These are phyloP conservation scores for Eumaeus atala DNA, from an alignment of 1,140 invertebrate species.

Conservation along the genomic window DNA sequence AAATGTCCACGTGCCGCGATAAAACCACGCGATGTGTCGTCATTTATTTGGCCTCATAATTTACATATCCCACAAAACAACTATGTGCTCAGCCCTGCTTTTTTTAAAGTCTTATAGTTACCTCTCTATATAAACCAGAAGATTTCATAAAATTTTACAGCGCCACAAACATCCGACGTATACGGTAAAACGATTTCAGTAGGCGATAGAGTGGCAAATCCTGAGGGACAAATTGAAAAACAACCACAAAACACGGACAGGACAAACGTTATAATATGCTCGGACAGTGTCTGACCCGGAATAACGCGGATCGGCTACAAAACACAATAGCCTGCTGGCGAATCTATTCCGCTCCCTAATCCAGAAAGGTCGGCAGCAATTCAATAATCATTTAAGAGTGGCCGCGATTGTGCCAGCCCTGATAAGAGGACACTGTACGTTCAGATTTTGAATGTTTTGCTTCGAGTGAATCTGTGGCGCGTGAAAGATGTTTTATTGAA, in stretches of 20 bases:
- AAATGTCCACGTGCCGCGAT: no score
- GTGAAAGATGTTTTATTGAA: conserved; percentile 3
- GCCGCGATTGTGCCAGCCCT: conserved; percentile 41
- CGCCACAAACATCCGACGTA: no score
- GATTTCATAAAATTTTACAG: no score
- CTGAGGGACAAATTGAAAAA: conserved; percentile 17
- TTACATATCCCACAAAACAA: no score
- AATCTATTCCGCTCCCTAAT: conserved; percentile 39
- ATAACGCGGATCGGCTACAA: conserved; percentile 36
- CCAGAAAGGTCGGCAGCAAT: conserved; percentile 45
- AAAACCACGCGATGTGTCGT: no score
- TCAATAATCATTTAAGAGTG: conserved; percentile 53
- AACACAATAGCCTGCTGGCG: conserved; percentile 40
- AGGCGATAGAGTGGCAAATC: conserved; percentile 11
- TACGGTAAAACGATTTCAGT: conserved; percentile 13
- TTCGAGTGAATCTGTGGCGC: background rate
- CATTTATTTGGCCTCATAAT: no score
- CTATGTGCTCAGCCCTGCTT: no score
- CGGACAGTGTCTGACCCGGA: conserved; percentile 10
- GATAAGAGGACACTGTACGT: conserved; percentile 33
- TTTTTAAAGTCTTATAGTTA: no score
- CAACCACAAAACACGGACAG: conserved; percentile 13
- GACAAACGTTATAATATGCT: conserved; percentile 10
- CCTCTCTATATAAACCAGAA: no score
- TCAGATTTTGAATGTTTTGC: conserved; percentile 1